phyloP scores from a whole-genome alignment of 2,113 vertebrate genomes.

The Gallinago paraguaiae region DNA sequence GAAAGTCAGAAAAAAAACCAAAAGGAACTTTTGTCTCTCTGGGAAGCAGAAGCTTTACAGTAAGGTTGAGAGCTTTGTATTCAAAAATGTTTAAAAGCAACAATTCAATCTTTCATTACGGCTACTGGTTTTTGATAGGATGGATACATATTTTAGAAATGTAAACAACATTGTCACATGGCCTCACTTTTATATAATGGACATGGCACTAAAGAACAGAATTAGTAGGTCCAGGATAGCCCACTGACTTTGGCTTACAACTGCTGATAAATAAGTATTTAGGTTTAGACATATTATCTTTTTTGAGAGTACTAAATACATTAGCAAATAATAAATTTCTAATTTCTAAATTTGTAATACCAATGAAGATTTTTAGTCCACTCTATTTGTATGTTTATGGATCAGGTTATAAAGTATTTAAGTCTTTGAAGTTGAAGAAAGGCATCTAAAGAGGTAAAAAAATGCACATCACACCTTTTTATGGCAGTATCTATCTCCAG shows the following conservation, averaged over 20 bases:
- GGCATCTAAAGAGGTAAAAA: not conserved
- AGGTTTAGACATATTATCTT: not conserved
- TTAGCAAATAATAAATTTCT: not conserved
- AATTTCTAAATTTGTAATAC: not conserved
- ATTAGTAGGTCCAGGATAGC: not conserved
- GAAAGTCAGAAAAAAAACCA: not conserved
- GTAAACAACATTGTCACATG: not conserved
- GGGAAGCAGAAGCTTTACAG: not conserved
- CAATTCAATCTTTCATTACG: not conserved
- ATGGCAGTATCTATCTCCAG: not conserved
- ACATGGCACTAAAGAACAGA: not conserved
- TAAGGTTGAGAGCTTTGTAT: not conserved
- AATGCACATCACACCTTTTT: not conserved
- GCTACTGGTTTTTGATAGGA: not conserved
- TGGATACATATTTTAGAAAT: not conserved
- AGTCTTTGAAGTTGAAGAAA: not conserved
- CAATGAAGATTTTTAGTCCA: not conserved
- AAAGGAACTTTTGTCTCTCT: not conserved
- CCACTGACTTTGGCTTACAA: not conserved
- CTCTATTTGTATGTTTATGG: not conserved
- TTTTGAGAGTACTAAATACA: not conserved
- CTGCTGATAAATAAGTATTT: not conserved
- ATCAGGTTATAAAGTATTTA: not conserved
- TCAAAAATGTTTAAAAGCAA: not conserved
- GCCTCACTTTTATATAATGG: not conserved